Conservation (phyloP, 2,888 invertebrate genomes). For the Eumerus sabulonum region DNA sequence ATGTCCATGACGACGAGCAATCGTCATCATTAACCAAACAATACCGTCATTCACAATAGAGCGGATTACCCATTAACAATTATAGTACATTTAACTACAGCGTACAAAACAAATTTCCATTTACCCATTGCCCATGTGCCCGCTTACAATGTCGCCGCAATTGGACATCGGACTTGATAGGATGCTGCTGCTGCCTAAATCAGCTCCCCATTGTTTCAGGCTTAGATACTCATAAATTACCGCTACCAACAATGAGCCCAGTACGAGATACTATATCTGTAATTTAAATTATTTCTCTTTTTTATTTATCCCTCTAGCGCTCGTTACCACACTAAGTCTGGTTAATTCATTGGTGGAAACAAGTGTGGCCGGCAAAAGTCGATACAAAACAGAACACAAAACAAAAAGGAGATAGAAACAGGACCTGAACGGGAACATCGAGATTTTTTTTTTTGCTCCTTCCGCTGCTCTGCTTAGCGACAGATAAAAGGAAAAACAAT, state of each 20-base stretch:
- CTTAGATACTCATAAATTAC: conserved; percentile 50
- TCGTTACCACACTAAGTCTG: too few relatives aligned
- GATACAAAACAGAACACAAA: too few relatives aligned
- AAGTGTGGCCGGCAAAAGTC: too few relatives aligned
- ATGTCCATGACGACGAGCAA: too few relatives aligned
- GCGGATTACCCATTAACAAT: conserved; percentile 52
- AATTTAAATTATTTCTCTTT: too few relatives aligned
- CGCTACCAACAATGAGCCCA: conserved; percentile 35
- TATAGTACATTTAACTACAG: conserved; percentile 27
- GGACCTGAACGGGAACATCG: too few relatives aligned
- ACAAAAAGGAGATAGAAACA: too few relatives aligned
- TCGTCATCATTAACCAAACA: conserved; percentile 28
- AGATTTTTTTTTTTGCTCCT: conserved; percentile 1
- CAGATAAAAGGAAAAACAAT: conserved; percentile 18
- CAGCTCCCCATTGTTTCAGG: conserved; percentile 48
- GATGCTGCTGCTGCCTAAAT: conserved; percentile 17
- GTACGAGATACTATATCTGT: conserved; percentile 1
- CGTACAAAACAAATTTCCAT: conserved; percentile 27
- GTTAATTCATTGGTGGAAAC: too few relatives aligned
- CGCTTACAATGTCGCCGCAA: too few relatives aligned
- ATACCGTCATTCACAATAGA: conserved; percentile 44
- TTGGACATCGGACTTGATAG: too few relatives aligned
- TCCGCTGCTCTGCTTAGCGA: conserved; percentile 20
- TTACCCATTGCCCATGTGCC: background rate
- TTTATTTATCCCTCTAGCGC: too few relatives aligned